Evolutionary conservation across 2,888 invertebrate genomes (phyloP).

Genomic region (Lomographa bimaculata): DNA sequence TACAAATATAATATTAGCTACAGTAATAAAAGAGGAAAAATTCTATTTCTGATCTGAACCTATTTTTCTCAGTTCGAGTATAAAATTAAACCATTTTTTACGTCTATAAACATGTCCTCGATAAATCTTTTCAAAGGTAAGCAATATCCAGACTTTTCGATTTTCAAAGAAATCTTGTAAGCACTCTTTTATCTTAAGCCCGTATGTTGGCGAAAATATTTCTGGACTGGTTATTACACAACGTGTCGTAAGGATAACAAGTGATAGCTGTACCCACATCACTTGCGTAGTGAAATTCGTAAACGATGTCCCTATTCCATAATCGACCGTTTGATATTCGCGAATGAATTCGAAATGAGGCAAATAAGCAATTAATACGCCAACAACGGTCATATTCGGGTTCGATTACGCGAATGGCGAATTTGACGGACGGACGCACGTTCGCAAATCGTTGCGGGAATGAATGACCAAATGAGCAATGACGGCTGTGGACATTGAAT

Average conservation of each 20-base stretch:
- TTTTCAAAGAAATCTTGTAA: too few relatives aligned
- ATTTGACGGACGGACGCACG: conserved; percentile 55
- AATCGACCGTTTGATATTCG: conserved; percentile 43
- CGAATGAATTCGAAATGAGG: conserved; percentile 74
- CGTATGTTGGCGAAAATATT: too few relatives aligned
- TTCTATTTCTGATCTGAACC: too few relatives aligned
- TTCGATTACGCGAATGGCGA: conserved; percentile 67
- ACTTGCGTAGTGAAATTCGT: conserved; percentile 30
- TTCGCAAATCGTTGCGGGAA: conserved; percentile 9
- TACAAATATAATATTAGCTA: conserved; percentile 9
- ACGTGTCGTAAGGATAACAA: conserved; percentile 12
- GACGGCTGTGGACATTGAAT: conserved; percentile 25
- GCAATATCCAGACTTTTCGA: too few relatives aligned
- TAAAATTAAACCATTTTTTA: too few relatives aligned
- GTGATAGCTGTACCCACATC: conserved; percentile 17
- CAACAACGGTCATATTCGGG: conserved; percentile 60
- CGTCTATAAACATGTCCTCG: too few relatives aligned
- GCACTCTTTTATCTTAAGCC: too few relatives aligned
- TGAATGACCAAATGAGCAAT: conserved; percentile 33
- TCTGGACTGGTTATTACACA: conserved; percentile 18
- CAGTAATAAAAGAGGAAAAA: conserved; percentile 1
- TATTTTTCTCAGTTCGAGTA: too few relatives aligned
- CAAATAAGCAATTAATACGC: conserved; percentile 75
- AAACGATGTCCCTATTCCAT: conserved; percentile 32
- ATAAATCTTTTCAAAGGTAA: too few relatives aligned